phyloP scores from a whole-genome alignment of 2,113 vertebrate genomes.

The Xenopus laevis region DNA sequence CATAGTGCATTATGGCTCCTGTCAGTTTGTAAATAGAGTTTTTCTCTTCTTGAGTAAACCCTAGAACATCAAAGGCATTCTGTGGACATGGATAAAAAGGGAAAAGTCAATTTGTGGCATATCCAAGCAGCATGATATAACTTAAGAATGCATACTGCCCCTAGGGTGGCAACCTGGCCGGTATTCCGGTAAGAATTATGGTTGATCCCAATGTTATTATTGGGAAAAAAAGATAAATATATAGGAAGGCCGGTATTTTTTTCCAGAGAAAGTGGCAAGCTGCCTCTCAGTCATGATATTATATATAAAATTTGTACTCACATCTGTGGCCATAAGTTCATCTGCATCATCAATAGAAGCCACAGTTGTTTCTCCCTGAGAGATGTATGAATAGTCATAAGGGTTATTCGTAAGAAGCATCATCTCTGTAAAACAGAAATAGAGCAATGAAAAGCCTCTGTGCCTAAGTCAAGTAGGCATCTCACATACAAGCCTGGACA shows the following conservation, averaged over 20 bases:
- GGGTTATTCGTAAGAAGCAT: conserved; percentile 73
- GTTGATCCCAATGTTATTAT: no score
- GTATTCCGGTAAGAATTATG: no score
- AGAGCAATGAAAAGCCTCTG: background rate
- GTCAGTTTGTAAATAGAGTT: conserved; percentile 70
- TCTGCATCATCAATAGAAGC: conserved; percentile 76
- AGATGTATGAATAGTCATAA: conserved; percentile 73
- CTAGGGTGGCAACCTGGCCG: no score
- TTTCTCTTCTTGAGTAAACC: conserved; percentile 71
- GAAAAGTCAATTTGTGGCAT: no score
- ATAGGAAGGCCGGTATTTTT: no score
- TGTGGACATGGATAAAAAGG: conserved; percentile 25
- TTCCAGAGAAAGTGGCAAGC: no score
- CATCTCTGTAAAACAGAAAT: conserved; percentile 58
- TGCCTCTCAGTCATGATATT: background rate
- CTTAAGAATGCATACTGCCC: no score
- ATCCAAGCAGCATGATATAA: no score
- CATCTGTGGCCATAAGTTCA: conserved; percentile 80
- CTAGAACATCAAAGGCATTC: conserved; percentile 70
- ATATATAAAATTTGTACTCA: conserved; percentile 53
- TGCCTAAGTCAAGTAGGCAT: background rate
- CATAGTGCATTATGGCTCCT: conserved; percentile 71
- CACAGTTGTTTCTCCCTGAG: conserved; percentile 73
- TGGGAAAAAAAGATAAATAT: no score
- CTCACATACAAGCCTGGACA: background rate